Evolutionary conservation across 2,113 vertebrate genomes (phyloP).

Genomic region (Tiliqua scincoides): DNA sequence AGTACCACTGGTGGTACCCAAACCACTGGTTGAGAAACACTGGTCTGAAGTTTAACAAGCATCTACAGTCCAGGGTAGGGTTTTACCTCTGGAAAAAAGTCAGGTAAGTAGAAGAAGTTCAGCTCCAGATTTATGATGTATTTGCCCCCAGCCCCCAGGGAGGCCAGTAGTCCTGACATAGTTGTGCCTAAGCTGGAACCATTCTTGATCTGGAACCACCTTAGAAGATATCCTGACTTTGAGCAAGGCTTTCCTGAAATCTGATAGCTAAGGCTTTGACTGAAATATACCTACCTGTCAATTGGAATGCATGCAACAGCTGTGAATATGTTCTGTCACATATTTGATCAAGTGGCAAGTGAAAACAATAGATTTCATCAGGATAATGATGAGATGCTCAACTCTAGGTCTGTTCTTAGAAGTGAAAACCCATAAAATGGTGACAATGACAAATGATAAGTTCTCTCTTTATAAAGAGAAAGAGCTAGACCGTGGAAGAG

Average conservation of each 20-base stretch:
- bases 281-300: not conserved
- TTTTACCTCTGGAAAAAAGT: not conserved
- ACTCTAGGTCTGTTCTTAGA: not conserved
- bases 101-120: not conserved
- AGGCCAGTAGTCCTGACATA: not conserved
- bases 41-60: no score
- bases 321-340: not conserved
- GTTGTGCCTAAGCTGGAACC: not conserved
- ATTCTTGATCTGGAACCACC: no score
- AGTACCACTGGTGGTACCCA: no score
- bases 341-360: not conserved
- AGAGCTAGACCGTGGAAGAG: not conserved
- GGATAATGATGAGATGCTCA: constrained; percentile 14
- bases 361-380: constrained; percentile 10
- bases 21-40: no score
- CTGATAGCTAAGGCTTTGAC: not conserved
- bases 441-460: constrained; percentile 15
- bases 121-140: not conserved
- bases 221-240: not conserved
- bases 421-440: constrained; percentile 8
- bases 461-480: constrained; percentile 5
- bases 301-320: not conserved
- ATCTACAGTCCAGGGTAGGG: not conserved
- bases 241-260: not conserved
- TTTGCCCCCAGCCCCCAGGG: not conserved